These are phyloP conservation scores for Acromyrmex charruanus DNA, from an alignment of 1,140 invertebrate species.

Conservation along the genomic window DNA sequence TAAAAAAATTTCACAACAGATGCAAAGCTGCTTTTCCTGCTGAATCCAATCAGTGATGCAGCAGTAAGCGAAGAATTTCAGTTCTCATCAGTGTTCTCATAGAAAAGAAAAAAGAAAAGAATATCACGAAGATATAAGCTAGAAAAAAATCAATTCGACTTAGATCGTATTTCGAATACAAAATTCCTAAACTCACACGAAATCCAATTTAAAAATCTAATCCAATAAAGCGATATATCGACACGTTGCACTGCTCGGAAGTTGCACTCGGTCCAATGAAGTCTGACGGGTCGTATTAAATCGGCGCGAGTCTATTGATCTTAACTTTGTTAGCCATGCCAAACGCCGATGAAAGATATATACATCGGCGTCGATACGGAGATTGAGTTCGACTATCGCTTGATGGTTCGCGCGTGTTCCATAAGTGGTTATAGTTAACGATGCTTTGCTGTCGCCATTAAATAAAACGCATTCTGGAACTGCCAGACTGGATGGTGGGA, in stretches of 20 bases:
- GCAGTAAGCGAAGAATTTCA: background rate
- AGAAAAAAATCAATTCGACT: constrained; percentile 32
- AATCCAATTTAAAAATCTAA: constrained; percentile 62
- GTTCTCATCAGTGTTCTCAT: background rate
- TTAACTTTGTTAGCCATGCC: constrained; percentile 30
- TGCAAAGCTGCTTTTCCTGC: too few species aligned
- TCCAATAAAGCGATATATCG: constrained; percentile 58
- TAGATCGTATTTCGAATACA: constrained; percentile 22
- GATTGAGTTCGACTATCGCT: constrained; percentile 38
- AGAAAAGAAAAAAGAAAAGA: background rate
- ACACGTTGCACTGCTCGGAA: background rate
- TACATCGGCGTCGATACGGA: constrained; percentile 7
- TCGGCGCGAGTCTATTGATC: constrained; percentile 44
- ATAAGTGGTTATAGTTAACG: constrained; percentile 51
- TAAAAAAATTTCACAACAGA: too few species aligned
- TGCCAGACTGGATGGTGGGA: background rate
- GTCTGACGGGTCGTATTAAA: constrained; percentile 35
- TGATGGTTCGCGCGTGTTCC: constrained; percentile 36
- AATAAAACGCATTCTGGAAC: constrained; percentile 14
- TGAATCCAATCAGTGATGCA: background rate
- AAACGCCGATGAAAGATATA: constrained; percentile 42
- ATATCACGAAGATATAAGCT: background rate
- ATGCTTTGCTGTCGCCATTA: constrained; percentile 34
- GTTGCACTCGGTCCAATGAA: constrained; percentile 1
- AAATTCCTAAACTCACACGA: constrained; percentile 25